Evolutionary conservation across 2,113 vertebrate genomes (phyloP).

Genomic region (Oreotrochilus melanogaster): DNA sequence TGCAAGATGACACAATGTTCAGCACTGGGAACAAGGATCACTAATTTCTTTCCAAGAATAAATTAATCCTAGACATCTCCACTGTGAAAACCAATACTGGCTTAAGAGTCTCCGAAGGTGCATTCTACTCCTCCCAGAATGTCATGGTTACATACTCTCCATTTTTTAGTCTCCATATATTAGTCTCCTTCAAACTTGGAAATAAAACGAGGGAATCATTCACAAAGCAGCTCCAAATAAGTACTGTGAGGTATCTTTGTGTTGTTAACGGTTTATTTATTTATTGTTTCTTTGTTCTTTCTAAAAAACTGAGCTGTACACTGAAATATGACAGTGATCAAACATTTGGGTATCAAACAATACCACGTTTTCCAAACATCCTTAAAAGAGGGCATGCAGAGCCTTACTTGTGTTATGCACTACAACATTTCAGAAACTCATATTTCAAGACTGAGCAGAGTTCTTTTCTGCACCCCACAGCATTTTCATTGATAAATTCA

Average conservation of each 20-base stretch:
- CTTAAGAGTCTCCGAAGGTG: background rate
- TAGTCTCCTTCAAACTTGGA: background rate
- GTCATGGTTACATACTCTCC: background rate
- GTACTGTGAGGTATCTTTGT: too few relatives aligned
- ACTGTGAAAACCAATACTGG: background rate
- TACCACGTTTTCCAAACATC: background rate
- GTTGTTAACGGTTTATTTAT: too few relatives aligned
- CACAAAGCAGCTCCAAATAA: too few relatives aligned
- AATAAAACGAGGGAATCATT: background rate
- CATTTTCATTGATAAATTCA: background rate
- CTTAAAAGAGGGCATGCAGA: accelerated
- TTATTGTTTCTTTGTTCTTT: too few relatives aligned
- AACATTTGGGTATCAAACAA: background rate
- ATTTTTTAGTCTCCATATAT: background rate
- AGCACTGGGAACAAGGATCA: background rate
- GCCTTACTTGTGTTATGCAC: background rate
- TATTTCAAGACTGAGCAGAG: background rate
- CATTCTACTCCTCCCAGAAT: background rate
- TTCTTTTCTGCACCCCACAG: background rate
- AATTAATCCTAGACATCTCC: background rate
- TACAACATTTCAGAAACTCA: background rate
- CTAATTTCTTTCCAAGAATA: background rate
- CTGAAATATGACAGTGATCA: background rate
- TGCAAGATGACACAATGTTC: background rate
- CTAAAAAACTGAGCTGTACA: too few relatives aligned